Percentiles rank a stretch among this genome's conserved stretches.
These are phyloP conservation scores for Picathartes gymnocephalus DNA, from an alignment of 2,113 vertebrate species.

Conservation along the genomic window DNA sequence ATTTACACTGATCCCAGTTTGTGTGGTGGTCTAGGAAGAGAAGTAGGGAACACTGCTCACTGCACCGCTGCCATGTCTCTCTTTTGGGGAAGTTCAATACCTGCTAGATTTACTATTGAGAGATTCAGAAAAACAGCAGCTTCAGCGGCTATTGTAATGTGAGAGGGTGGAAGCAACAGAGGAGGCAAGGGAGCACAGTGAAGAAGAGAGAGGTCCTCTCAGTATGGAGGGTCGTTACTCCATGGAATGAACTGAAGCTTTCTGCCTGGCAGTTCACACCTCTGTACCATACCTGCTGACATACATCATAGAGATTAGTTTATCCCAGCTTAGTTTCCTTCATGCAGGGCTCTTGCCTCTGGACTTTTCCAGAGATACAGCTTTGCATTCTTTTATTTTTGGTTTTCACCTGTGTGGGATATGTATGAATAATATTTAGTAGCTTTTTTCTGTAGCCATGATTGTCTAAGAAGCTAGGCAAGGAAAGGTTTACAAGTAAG, in stretches of 20 bases:
- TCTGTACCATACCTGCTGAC: fast-evolving
- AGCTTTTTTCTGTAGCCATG: neutral
- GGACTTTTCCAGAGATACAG: neutral
- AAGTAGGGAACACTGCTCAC: neutral
- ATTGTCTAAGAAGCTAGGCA: neutral
- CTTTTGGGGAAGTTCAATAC: neutral
- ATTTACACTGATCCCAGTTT: neutral
- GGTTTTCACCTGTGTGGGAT: neutral
- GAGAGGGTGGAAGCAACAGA: neutral
- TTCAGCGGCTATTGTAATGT: neutral
- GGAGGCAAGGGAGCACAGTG: neutral
- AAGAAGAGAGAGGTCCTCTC: neutral
- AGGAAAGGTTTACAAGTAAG: neutral
- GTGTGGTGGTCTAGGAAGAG: neutral
- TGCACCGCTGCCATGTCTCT: neutral
- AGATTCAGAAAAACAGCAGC: neutral
- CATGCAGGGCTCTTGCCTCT: neutral
- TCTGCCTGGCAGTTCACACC: neutral
- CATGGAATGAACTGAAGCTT: neutral
- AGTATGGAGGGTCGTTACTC: neutral
- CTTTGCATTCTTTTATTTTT: neutral
- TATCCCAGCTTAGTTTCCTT: neutral
- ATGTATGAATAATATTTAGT: neutral
- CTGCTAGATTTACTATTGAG: neutral
- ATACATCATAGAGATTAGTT: neutral